Percentiles rank a stretch among this genome's conserved stretches.
Conservation (phyloP, 2,797 vertebrate genomes). For the Echiichthys vipera region DNA sequence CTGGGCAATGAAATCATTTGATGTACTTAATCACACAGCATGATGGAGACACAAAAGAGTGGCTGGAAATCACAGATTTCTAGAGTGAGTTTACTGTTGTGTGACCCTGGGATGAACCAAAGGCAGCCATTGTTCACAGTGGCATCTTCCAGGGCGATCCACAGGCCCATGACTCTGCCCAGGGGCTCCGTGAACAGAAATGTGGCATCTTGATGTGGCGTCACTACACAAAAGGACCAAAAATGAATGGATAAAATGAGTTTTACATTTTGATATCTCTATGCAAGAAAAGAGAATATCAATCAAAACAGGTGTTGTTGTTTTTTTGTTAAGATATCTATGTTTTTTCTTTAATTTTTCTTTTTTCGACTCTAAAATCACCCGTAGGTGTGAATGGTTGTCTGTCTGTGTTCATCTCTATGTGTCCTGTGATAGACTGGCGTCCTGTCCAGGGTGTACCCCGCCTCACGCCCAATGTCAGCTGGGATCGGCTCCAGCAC, state of each 20-base stretch:
- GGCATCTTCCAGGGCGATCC: constrained; percentile 94
- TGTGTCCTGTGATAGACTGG: too few relatives aligned
- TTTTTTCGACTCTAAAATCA: too few relatives aligned
- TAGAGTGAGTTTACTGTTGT: constrained; percentile 82
- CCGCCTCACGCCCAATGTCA: too few relatives aligned
- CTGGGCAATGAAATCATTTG: constrained; percentile 64
- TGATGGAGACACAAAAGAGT: background rate
- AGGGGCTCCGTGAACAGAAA: constrained; percentile 95
- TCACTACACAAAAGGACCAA: constrained; percentile 78
- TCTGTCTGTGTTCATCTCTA: too few relatives aligned
- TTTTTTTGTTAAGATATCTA: too few relatives aligned
- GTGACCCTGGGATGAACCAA: constrained; percentile 96
- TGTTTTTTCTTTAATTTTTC: too few relatives aligned
- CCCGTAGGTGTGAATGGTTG: too few relatives aligned
- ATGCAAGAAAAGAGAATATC: too few relatives aligned
- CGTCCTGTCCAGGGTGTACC: too few relatives aligned
- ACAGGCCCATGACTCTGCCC: constrained; percentile 90
- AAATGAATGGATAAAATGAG: background rate
- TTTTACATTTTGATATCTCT: background rate
- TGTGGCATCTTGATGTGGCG: constrained; percentile 93
- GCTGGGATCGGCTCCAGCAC: too few relatives aligned
- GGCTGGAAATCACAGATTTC: background rate
- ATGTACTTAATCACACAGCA: background rate
- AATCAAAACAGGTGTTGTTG: too few relatives aligned
- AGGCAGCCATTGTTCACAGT: constrained; percentile 91